These are phyloP conservation scores for Radopholus similis DNA, from an alignment of 1,140 invertebrate species.

Conservation along the genomic window DNA sequence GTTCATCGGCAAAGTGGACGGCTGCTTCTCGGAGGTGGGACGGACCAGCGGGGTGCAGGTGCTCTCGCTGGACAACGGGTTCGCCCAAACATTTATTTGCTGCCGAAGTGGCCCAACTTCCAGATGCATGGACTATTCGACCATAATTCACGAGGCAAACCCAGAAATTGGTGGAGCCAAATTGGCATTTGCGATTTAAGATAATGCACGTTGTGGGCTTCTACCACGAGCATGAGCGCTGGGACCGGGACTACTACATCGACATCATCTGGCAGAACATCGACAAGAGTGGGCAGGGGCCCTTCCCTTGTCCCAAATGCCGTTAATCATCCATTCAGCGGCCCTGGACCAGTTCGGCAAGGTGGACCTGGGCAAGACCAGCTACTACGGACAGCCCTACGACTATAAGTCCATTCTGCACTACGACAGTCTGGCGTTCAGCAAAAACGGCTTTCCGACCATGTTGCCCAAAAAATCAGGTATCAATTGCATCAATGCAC, in stretches of 20 bases:
- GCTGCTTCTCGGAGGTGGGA: constrained; percentile 59
- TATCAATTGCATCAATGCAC: constrained; percentile 14
- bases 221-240: constrained; percentile 57
- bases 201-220: constrained; percentile 59
- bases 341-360: constrained; percentile 59
- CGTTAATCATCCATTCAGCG: constrained; percentile 30
- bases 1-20: constrained; percentile 60
- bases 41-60: constrained; percentile 58
- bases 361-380: constrained; percentile 62
- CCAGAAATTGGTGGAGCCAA: not conserved
- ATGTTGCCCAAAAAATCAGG: constrained; percentile 58
- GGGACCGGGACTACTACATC: constrained; percentile 58
- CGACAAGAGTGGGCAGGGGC: constrained; percentile 40
- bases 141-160: constrained; percentile 55
- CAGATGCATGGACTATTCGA: constrained; percentile 59
- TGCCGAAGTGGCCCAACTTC: constrained; percentile 6
- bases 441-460: constrained; percentile 60
- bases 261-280: constrained; percentile 61
- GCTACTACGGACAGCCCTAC: constrained; percentile 58
- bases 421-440: constrained; percentile 56
- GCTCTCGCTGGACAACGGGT: constrained; percentile 56
- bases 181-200: not conserved
- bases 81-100: not conserved
- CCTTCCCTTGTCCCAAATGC: constrained; percentile 12
- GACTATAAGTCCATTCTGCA: constrained; percentile 58